Percentiles rank a stretch among this genome's conserved stretches.
These are phyloP conservation scores for Psammodynastes pulverulentus DNA, from an alignment of 2,113 vertebrate genomes.

Conservation along the genomic window DNA sequence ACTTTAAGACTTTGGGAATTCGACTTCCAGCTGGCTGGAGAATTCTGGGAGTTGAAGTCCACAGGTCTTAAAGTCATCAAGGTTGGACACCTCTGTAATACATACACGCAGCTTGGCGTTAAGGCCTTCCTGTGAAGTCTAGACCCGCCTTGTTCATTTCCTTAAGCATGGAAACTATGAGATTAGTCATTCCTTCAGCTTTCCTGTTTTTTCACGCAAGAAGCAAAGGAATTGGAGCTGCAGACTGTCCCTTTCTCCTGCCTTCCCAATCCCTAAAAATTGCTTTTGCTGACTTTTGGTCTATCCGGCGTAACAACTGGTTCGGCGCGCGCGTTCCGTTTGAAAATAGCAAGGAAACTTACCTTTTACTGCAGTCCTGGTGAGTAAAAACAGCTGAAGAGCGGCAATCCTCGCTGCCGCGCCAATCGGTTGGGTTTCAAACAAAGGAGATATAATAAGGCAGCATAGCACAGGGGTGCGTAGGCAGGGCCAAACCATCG, in stretches of 20 bases:
- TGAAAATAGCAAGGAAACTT: no score
- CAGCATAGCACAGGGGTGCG: no score
- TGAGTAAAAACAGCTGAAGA: no score
- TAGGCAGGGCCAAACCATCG: no score
- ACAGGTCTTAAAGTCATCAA: neutral
- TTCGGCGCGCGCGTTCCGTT: no score
- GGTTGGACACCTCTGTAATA: neutral
- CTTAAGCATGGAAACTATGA: neutral
- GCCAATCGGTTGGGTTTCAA: no score
- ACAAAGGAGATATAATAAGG: no score
- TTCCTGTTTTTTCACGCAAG: neutral
- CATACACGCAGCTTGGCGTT: neutral
- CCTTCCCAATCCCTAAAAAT: neutral
- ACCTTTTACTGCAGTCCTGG: no score
- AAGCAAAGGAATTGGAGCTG: neutral
- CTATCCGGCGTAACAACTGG: no score
- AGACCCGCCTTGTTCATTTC: fast-evolving
- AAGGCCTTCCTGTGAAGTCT: neutral
- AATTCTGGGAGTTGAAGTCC: neutral
- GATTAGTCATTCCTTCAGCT: fast-evolving
- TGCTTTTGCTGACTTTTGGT: neutral
- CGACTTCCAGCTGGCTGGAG: no score
- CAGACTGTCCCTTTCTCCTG: neutral
- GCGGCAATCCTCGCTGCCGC: no score
- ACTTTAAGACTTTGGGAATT: no score